These are phyloP conservation scores for Strix aluco DNA, from an alignment of 2,113 vertebrate genomes.

Conservation along the genomic window DNA sequence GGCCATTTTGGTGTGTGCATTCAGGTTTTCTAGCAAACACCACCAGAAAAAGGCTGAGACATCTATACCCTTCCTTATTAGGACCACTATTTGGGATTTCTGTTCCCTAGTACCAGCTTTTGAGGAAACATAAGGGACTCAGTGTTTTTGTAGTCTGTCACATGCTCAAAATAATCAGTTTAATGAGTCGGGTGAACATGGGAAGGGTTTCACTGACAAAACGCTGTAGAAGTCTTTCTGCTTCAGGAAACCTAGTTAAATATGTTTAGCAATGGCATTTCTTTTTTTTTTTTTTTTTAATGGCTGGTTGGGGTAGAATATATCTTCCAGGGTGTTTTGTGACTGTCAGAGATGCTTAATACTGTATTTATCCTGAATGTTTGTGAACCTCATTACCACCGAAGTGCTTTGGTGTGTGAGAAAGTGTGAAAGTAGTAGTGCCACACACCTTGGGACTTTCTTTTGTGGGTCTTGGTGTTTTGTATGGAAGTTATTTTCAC, in stretches of 20 bases:
- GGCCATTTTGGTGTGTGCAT: fast-evolving
- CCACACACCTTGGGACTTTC: not conserved
- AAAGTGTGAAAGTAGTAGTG: not conserved
- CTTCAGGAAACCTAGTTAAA: not conserved
- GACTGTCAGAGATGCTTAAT: not conserved
- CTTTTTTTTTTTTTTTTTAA: too few relatives aligned
- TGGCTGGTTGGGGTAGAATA: not conserved
- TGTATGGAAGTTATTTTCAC: not conserved
- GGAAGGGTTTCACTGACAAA: not conserved
- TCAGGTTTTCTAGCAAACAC: not conserved
- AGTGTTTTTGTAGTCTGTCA: fast-evolving
- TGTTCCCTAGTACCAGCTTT: not conserved
- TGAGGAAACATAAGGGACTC: not conserved
- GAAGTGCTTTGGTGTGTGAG: not conserved
- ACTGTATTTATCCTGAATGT: not conserved
- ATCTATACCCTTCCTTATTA: not conserved
- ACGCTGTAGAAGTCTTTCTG: not conserved
- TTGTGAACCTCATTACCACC: not conserved
- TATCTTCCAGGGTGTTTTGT: not conserved
- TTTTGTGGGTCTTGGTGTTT: fast-evolving
- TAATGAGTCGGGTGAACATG: not conserved
- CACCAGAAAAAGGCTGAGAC: not conserved
- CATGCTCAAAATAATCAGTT: not conserved
- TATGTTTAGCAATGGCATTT: too few relatives aligned
- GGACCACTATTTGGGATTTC: fast-evolving